Conservation (phyloP, 2,888 invertebrate species). For the Hemithea aestivaria region DNA sequence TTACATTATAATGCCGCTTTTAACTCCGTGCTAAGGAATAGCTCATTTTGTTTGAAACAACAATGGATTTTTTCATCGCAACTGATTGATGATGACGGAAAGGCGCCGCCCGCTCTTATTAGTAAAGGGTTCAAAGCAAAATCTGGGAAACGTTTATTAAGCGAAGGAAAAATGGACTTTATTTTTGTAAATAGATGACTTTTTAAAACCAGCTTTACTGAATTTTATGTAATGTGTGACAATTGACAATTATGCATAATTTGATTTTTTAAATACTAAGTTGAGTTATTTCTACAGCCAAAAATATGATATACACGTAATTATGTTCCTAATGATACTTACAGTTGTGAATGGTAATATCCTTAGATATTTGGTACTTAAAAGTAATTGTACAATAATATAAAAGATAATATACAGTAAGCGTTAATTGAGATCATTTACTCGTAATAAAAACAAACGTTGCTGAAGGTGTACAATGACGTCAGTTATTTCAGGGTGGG, state of each 20-base stretch:
- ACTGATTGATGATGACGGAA: conserved; percentile 51
- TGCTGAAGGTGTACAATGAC: conserved; percentile 20
- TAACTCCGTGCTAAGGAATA: conserved; percentile 43
- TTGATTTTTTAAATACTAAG: no score
- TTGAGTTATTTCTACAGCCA: no score
- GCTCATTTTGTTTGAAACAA: conserved; percentile 51
- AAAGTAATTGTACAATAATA: conserved; percentile 14
- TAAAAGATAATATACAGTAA: conserved; percentile 24
- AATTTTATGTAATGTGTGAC: no score
- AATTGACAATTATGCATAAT: no score
- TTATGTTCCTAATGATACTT: no score
- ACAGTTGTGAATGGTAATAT: no score
- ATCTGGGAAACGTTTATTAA: conserved; percentile 8
- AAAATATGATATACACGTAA: no score
- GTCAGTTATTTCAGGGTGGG: background rate
- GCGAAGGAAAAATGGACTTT: conserved; percentile 5
- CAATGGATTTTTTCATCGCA: conserved; percentile 47
- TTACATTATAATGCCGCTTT: conserved; percentile 50
- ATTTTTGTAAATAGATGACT: conserved; percentile 1
- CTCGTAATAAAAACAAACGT: conserved; percentile 29
- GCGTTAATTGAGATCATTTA: conserved; percentile 24
- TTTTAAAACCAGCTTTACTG: conserved; percentile 11
- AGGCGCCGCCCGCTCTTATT: conserved; percentile 22
- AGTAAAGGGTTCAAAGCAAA: conserved; percentile 14
- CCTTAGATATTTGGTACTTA: no score